Conservation (phyloP, 2,113 vertebrate genomes). For the Psettodes erumei region DNA sequence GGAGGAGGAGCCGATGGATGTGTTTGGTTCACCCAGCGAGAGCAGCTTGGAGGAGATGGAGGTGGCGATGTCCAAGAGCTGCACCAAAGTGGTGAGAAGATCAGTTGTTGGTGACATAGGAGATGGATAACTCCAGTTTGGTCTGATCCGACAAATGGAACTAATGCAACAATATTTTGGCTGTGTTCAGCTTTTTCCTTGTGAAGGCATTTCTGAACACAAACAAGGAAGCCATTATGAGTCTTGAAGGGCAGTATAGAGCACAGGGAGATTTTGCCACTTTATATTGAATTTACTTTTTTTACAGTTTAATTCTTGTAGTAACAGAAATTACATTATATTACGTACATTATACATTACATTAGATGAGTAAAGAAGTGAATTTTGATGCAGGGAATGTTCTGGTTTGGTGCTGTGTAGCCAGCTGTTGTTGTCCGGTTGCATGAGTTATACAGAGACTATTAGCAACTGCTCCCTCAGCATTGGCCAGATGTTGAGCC, state of each 20-base stretch:
- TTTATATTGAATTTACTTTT: background rate
- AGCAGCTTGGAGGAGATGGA: conserved; percentile 87
- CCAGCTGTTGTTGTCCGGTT: background rate
- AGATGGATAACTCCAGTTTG: background rate
- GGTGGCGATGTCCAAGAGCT: conserved; percentile 82
- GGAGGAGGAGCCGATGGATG: conserved; percentile 84
- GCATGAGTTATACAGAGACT: background rate
- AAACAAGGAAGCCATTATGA: background rate
- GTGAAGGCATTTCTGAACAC: background rate
- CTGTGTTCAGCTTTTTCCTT: background rate
- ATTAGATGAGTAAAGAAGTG: too few relatives aligned
- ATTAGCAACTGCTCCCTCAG: too few relatives aligned
- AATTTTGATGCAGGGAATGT: too few relatives aligned
- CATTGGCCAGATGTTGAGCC: background rate
- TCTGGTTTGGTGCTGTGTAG: too few relatives aligned
- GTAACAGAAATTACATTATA: too few relatives aligned
- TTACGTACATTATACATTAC: too few relatives aligned
- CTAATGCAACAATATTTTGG: background rate
- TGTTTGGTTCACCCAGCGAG: conserved; percentile 82
- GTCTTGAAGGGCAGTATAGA: too few relatives aligned
- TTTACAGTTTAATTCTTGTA: background rate
- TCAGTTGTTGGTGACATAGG: background rate
- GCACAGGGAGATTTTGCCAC: background rate
- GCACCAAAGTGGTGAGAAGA: conserved; percentile 86
- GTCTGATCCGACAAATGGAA: too few relatives aligned